Evolutionary conservation across 2,113 vertebrate genomes (phyloP), one percentile per base, ranked within the genome.

Genomic region (Zapus hudsonius): DNA sequence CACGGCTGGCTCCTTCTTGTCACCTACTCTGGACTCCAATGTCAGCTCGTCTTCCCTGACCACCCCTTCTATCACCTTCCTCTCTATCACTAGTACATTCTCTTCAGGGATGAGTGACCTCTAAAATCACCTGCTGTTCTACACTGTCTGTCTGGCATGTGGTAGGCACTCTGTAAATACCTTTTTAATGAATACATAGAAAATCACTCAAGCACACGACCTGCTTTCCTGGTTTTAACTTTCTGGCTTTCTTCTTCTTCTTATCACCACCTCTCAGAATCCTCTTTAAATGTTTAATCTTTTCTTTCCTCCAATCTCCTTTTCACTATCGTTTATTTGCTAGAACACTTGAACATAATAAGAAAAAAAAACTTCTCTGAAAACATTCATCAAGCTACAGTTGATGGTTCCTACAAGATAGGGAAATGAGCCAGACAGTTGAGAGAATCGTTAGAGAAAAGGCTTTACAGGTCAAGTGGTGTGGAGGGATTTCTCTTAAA

Each of bases 401-500:
- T 67, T 86, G 76, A 78, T 93, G 61, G 66, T 36, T 72, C 57
- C 75, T 86, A 42, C 36, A 76, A 10, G 3, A 59, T 47, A 84
- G 81, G 31, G 44, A 86, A 61, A 92, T 70, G 66, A 90, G 29
- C 74, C n/a, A 87, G 22, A 31, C 4, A 31, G 47, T 85, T 57
- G 36, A 90, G 90, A 87, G 36, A 94, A 88, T 83, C 90, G 40
- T 78, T 84, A 95, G n/a, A 88, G 81, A 63, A 29, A 89, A 87
- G 79, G 63, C 92, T 83, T 89, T 74, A 73, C 36, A 70, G 33
- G 36, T 74, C 81, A 66, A 86, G 83, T 84, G 82, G 73, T 78
- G 36, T 25, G 44, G n/a, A 85, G 15, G n/a, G 63, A 72, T 31
- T 87, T 69, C 78, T 80, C 91, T 82, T 52, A 84, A 67, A 92